Base-by-base conservation (phyloP, 2,113 vertebrate genomes). In the Elaphurus davidianus region DNA sequence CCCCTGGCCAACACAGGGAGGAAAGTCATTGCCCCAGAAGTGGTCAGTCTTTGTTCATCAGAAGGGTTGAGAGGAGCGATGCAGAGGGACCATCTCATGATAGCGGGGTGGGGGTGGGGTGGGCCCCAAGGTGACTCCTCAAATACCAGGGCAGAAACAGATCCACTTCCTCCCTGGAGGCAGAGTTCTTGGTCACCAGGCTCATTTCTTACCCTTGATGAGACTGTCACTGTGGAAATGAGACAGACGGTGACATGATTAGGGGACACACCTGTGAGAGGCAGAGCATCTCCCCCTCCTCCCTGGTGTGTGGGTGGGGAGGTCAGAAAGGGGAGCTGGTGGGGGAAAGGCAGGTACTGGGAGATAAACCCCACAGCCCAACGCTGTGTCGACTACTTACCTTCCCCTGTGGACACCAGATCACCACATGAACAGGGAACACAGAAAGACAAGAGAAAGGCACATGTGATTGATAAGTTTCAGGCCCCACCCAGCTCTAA, bases 131-230 rank as follows among this genome's bases (percentile, higher is more conserved):
- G 25, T 47, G 93, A 62, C 45, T 94, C 92, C 87, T 97, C 40
- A 15, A 92, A 87, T 45, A 74, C 50, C 55, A 85, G 87, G 84
- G 54, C 36, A 89, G 76, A 87, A 78, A 43, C 28, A 92, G 43
- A 60, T 45, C 84, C 64, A 81, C n/a, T 74, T 96, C 62, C 57
- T 88, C 74, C 78, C 88, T 43, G 23, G 43, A 43, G 62, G 82
- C 62, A 21, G 86, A 40, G 19, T 62, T 94, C 83, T 36, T n/a
- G 62, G 30, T 88, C 47, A 71, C 19, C n/a, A 43, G 45, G 45
- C 95, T 99, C 99, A 99, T 43, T 99, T 99, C 98, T 99, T 99
- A 62, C 87, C 96, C 95, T 99, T 99, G 62, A 87, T 95, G 57
- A 99, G 99, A 95, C 98, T 99, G 98, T 99, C 99, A 62, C 99